Percentiles rank a stretch among this genome's conserved stretches.
phyloP scores from a whole-genome alignment of 2,888 invertebrate species.

The Gastracanthus pulcherrimus region DNA sequence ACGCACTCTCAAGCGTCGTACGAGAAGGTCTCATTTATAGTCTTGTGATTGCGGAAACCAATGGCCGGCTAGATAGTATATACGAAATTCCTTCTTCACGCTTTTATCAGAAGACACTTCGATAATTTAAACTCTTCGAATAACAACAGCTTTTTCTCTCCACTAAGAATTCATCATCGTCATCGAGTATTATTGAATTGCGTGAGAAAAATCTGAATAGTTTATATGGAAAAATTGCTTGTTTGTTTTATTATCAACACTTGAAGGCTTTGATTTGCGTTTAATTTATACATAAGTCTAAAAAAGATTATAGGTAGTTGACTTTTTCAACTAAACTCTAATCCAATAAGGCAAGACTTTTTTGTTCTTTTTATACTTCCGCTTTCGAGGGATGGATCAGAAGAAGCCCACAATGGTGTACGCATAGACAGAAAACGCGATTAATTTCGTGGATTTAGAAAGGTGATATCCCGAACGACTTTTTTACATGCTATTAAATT shows the following conservation, averaged over 20 bases:
- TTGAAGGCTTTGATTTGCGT: no score
- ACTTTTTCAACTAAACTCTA: no score
- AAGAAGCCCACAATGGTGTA: no score
- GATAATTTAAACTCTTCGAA: conserved; percentile 53
- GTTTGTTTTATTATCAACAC: no score
- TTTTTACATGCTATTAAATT: background rate
- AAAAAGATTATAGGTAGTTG: no score
- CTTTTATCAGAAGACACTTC: conserved; percentile 60
- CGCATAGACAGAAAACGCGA: no score
- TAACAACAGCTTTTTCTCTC: conserved; percentile 33
- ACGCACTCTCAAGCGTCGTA: background rate
- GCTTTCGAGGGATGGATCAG: no score
- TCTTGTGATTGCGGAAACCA: background rate
- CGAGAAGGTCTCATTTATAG: background rate
- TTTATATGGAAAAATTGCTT: background rate
- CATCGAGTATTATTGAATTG: background rate
- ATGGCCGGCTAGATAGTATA: background rate
- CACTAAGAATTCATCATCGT: conserved; percentile 16
- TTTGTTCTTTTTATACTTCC: no score
- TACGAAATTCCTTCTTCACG: conserved; percentile 40
- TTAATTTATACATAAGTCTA: no score
- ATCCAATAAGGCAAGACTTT: no score
- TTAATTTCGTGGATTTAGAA: no score
- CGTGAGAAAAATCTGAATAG: background rate
- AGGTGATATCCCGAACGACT: no score